Conservation (phyloP, 2,888 invertebrate species). For the Noctua pronuba region DNA sequence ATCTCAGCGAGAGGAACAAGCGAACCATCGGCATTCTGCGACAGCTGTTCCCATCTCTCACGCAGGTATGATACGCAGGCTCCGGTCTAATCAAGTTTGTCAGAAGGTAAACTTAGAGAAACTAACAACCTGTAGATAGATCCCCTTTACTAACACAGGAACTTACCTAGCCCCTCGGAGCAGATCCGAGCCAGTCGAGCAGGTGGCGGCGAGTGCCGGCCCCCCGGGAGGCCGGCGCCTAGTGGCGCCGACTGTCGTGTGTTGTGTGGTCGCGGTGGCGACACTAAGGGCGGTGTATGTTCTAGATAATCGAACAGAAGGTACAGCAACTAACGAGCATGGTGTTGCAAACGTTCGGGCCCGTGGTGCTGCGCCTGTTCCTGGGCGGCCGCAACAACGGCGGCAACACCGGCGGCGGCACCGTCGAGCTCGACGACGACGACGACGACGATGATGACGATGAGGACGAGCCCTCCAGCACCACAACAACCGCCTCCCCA, state of each 20-base stretch:
- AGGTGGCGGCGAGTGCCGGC: slow-evolving; percentile 18
- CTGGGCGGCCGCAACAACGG: slow-evolving; percentile 87
- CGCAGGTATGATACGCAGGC: slow-evolving; percentile 91
- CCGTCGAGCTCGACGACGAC: slow-evolving; percentile 89
- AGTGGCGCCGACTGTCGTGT: slow-evolving; percentile 28
- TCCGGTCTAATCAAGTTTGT: not conserved
- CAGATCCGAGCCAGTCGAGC: slow-evolving; percentile 21
- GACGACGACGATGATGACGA: slow-evolving; percentile 91
- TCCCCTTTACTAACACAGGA: slow-evolving; percentile 43
- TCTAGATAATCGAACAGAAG: slow-evolving; percentile 94
- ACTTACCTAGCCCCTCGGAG: slow-evolving; percentile 22
- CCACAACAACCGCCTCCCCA: slow-evolving; percentile 57
- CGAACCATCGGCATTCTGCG: slow-evolving; percentile 94
- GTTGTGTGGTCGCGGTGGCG: slow-evolving; percentile 58
- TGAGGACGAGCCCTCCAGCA: slow-evolving; percentile 83
- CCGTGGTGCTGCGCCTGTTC: slow-evolving; percentile 92
- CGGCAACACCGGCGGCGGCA: slow-evolving; percentile 83
- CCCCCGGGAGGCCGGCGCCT: not conserved
- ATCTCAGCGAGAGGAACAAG: slow-evolving; percentile 93
- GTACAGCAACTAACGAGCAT: slow-evolving; percentile 93
- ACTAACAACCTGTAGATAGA: slow-evolving; percentile 46
- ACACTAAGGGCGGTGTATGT: slow-evolving; percentile 84
- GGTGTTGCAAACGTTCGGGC: slow-evolving; percentile 94
- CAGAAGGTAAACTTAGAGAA: not conserved
- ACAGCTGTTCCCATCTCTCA: slow-evolving; percentile 93